Conservation (phyloP, 2,888 invertebrate genomes). For the Tillus elongatus region DNA sequence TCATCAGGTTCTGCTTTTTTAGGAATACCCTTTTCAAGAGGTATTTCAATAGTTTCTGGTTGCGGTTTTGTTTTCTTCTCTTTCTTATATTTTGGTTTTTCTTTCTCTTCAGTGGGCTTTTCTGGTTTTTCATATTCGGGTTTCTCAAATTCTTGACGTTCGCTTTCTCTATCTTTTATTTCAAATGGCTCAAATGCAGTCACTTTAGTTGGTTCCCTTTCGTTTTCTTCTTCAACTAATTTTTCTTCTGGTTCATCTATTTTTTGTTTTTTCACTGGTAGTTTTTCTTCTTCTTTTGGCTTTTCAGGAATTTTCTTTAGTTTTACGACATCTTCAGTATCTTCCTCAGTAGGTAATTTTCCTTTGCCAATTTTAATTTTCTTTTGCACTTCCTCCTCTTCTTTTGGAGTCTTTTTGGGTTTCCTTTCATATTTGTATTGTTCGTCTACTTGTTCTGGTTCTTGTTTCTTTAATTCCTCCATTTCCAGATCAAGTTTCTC, state of each 20-base stretch:
- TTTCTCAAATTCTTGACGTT: conserved; percentile 29
- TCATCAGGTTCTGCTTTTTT: conserved; percentile 37
- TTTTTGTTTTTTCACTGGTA: conserved; percentile 23
- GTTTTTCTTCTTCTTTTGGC: conserved; percentile 28
- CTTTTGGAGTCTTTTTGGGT: conserved; percentile 33
- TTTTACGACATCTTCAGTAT: conserved; percentile 39
- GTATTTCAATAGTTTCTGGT: conserved; percentile 15
- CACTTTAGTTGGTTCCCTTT: conserved; percentile 29
- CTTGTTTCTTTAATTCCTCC: conserved; percentile 33
- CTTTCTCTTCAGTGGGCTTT: conserved; percentile 32
- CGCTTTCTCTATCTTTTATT: conserved; percentile 31
- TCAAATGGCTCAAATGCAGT: conserved; percentile 33
- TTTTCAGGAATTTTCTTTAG: conserved; percentile 45
- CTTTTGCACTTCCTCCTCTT: conserved; percentile 35
- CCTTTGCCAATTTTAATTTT: conserved; percentile 42
- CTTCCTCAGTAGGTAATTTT: conserved; percentile 29
- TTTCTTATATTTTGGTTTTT: conserved; percentile 27
- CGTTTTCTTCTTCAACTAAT: conserved; percentile 25
- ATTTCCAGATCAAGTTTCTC: conserved; percentile 39
- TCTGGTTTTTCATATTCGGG: conserved; percentile 34
- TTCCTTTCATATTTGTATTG: conserved; percentile 24
- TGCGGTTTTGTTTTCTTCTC: conserved; percentile 26
- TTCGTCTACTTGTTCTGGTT: conserved; percentile 31
- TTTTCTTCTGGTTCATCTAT: conserved; percentile 21
- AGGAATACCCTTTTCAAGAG: conserved; percentile 33